These are phyloP conservation scores for Galendromus occidentalis DNA, from an alignment of 1,140 invertebrate genomes.

Conservation along the genomic window DNA sequence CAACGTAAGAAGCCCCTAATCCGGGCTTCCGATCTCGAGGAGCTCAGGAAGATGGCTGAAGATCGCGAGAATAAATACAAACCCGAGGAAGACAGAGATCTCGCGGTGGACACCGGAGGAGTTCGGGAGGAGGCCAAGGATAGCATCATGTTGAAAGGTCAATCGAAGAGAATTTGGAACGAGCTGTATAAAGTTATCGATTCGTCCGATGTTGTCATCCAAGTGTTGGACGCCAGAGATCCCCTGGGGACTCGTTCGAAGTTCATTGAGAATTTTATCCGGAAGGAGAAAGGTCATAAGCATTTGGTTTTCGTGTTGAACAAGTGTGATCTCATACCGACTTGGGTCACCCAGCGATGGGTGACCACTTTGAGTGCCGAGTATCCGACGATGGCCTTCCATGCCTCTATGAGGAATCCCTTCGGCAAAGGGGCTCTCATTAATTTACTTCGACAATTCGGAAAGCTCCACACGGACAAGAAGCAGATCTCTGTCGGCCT, in stretches of 20 bases:
- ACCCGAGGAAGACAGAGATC: slow-evolving; percentile 52
- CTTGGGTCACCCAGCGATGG: slow-evolving; percentile 93
- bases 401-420: slow-evolving; percentile 89
- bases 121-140: slow-evolving; percentile 27
- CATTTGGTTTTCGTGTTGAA: slow-evolving; percentile 86
- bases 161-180: slow-evolving; percentile 95
- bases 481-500: slow-evolving; percentile 98
- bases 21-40: slow-evolving; percentile 35
- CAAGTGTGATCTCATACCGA: slow-evolving; percentile 65
- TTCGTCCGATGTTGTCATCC: slow-evolving; percentile 88
- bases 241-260: slow-evolving; percentile 82
- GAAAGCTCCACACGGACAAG: slow-evolving; percentile 80
- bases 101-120: slow-evolving; percentile 33
- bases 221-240: slow-evolving; percentile 80
- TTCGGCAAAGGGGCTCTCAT: slow-evolving; percentile 97
- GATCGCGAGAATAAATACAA: slow-evolving; percentile 53
- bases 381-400: slow-evolving; percentile 93
- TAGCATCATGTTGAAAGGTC: slow-evolving; percentile 63
- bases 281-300: slow-evolving; percentile 78
- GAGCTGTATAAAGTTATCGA: slow-evolving; percentile 97
- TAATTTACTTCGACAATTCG: slow-evolving; percentile 83
- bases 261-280: slow-evolving; percentile 71
- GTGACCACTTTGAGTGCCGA: slow-evolving; percentile 74
- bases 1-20: slow-evolving; percentile 74
- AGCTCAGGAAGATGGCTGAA: slow-evolving; percentile 38